Percentiles rank a stretch among this genome's conserved stretches.
Conservation (phyloP, 1,140 invertebrate genomes). For the Rhyzopertha dominica region DNA sequence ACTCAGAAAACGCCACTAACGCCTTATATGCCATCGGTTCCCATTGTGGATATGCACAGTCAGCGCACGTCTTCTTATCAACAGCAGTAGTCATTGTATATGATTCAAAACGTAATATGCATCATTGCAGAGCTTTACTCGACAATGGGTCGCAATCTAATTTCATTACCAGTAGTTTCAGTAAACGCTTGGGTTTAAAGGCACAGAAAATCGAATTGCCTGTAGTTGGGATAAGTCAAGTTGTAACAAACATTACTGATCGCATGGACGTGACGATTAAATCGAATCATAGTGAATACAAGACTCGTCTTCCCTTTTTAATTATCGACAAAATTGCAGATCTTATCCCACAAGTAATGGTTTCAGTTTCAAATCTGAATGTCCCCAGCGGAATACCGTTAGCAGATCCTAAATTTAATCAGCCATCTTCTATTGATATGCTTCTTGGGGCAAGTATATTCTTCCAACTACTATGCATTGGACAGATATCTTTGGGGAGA, state of each 20-base stretch:
- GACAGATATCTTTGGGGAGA: conserved; percentile 22
- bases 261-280: conserved; percentile 1
- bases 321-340: conserved; percentile 7
- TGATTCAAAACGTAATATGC: conserved; percentile 1
- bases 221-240: conserved; percentile 13
- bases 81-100: conserved; percentile 6
- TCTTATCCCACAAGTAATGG: conserved; percentile 5
- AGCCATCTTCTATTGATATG: conserved; percentile 25
- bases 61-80: conserved; percentile 13
- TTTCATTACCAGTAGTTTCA: conserved; percentile 8
- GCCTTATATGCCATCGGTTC: too few relatives aligned
- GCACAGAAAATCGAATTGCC: conserved; percentile 8
- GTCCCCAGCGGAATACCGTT: conserved; percentile 29
- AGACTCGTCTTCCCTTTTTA: conserved; percentile 10
- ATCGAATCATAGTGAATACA: conserved; percentile 8
- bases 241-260: conserved; percentile 1
- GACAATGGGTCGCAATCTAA: conserved; percentile 15
- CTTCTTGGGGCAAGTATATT: conserved; percentile 30
- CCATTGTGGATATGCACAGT: too few relatives aligned
- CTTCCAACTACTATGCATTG: conserved; percentile 28
- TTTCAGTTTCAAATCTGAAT: conserved; percentile 11
- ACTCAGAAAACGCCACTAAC: too few relatives aligned
- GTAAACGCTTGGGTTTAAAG: conserved; percentile 5
- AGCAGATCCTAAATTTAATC: conserved; percentile 31
- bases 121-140: conserved; percentile 2